Percentiles rank a stretch among this genome's conserved stretches.
Evolutionary conservation across 1,140 invertebrate genomes (phyloP).

Genomic region (Philopotamus ludificatus): DNA sequence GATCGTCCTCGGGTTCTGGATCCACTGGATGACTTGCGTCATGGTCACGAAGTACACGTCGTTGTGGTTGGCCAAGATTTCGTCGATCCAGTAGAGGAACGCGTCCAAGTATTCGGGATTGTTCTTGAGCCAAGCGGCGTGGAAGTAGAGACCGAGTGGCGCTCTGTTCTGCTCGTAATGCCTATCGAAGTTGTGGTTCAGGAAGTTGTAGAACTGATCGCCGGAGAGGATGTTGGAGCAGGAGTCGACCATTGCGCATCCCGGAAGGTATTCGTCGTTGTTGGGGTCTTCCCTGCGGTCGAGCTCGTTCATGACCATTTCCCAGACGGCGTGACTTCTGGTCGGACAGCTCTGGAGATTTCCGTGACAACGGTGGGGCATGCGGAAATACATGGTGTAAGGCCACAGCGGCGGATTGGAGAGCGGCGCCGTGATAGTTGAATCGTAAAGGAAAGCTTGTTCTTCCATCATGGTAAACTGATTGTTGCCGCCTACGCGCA

Average conservation of each 20-base stretch:
- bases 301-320: conserved; percentile 97
- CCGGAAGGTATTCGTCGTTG: conserved; percentile 88
- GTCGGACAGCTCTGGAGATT: conserved; percentile 92
- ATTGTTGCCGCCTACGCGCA: conserved; percentile 92
- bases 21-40: conserved; percentile 96
- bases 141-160: conserved; percentile 91
- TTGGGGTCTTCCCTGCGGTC: conserved; percentile 88
- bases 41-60: conserved; percentile 98
- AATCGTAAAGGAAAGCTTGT: conserved; percentile 93
- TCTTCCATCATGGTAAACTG: conserved; percentile 98
- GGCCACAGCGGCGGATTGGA: conserved; percentile 94
- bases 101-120: conserved; percentile 91
- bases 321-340: conserved; percentile 90
- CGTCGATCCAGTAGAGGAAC: conserved; percentile 93
- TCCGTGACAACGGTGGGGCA: conserved; percentile 93
- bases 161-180: conserved; percentile 94
- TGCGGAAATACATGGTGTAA: conserved; percentile 96
- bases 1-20: conserved; percentile 85
- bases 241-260: conserved; percentile 95
- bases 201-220: conserved; percentile 94
- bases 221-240: conserved; percentile 92
- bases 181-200: conserved; percentile 93
- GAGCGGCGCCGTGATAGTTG: conserved; percentile 89
- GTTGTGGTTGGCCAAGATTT: conserved; percentile 81
- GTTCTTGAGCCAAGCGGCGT: conserved; percentile 93